Evolutionary conservation across 2,113 vertebrate species (phyloP).

Genomic region (Thunnus maccoyii): DNA sequence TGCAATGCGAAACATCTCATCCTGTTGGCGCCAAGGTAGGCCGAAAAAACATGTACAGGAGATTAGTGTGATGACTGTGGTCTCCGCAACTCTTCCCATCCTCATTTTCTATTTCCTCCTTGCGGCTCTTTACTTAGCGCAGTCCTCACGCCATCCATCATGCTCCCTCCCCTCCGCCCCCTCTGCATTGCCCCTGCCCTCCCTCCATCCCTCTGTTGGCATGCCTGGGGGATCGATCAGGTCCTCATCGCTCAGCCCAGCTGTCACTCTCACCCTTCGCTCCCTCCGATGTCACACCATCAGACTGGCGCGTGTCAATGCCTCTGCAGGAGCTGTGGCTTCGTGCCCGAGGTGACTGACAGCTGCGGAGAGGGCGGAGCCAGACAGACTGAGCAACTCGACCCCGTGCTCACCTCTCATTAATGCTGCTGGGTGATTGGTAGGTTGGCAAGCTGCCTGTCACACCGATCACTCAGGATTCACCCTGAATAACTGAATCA

Average conservation of each 20-base stretch:
- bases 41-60: slow-evolving; percentile 51
- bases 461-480: slow-evolving; percentile 48
- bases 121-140: slow-evolving; percentile 68
- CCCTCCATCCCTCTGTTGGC: slow-evolving; percentile 30
- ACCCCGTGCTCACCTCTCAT: slow-evolving; percentile 73
- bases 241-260: slow-evolving; percentile 75
- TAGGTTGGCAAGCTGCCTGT: slow-evolving; percentile 57
- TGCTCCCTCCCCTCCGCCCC: slow-evolving; percentile 48
- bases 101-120: slow-evolving; percentile 69
- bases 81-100: slow-evolving; percentile 39
- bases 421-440: slow-evolving; percentile 74
- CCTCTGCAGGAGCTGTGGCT: slow-evolving; percentile 61
- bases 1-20: slow-evolving; percentile 10
- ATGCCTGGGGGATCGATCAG: slow-evolving; percentile 68
- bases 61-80: slow-evolving; percentile 37
- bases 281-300: slow-evolving; percentile 64
- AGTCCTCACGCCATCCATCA: slow-evolving; percentile 71
- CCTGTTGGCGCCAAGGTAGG: slow-evolving; percentile 19
- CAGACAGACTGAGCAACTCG: slow-evolving; percentile 48
- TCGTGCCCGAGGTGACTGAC: slow-evolving; percentile 70
- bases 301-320: slow-evolving; percentile 60
- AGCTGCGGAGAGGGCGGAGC: slow-evolving; percentile 76
- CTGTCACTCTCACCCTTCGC: slow-evolving; percentile 68
- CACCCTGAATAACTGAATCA: slow-evolving; percentile 19
- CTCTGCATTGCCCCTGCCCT: slow-evolving; percentile 27